phyloP scores from a whole-genome alignment of 1,140 invertebrate species.

The Drosophila miranda region DNA sequence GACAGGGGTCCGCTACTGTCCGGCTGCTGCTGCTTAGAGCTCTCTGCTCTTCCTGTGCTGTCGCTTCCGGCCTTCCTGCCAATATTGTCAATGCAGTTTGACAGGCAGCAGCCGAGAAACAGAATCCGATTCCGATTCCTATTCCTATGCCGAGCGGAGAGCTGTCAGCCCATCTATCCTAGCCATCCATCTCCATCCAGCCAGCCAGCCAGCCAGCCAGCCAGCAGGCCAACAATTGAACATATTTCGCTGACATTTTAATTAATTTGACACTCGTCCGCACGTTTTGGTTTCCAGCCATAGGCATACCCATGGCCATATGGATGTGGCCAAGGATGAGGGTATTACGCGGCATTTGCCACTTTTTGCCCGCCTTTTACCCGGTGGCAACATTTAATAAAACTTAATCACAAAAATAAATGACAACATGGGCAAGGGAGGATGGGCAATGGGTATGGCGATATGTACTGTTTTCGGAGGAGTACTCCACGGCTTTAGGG shows the following conservation, averaged over 20 bases:
- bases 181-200: slow-evolving; percentile 33
- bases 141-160: slow-evolving; percentile 5
- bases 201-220: slow-evolving; percentile 2
- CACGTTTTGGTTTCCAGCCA: slow-evolving; percentile 38
- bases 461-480: no score
- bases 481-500: no score
- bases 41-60: slow-evolving; percentile 10
- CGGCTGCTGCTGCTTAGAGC: slow-evolving; percentile 37
- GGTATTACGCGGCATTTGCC: slow-evolving; percentile 57
- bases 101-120: slow-evolving; percentile 40
- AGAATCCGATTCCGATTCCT: slow-evolving; percentile 19
- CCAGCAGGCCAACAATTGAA: slow-evolving; percentile 63
- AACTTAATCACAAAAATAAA: slow-evolving; percentile 60
- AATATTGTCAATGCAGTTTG: slow-evolving; percentile 68
- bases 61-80: slow-evolving; percentile 52
- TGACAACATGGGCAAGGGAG: slow-evolving; percentile 6
- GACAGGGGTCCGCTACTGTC: slow-evolving; percentile 29
- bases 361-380: slow-evolving; percentile 5
- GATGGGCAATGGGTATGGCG: no score
- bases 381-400: slow-evolving; percentile 64
- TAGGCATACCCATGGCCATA: slow-evolving; percentile 6
- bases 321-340: slow-evolving; percentile 2
- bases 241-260: slow-evolving; percentile 82
- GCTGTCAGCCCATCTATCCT: slow-evolving; percentile 28
- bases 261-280: slow-evolving; percentile 78